Conservation (phyloP, 2,113 vertebrate genomes). For the Trematocara nigrifrons region DNA sequence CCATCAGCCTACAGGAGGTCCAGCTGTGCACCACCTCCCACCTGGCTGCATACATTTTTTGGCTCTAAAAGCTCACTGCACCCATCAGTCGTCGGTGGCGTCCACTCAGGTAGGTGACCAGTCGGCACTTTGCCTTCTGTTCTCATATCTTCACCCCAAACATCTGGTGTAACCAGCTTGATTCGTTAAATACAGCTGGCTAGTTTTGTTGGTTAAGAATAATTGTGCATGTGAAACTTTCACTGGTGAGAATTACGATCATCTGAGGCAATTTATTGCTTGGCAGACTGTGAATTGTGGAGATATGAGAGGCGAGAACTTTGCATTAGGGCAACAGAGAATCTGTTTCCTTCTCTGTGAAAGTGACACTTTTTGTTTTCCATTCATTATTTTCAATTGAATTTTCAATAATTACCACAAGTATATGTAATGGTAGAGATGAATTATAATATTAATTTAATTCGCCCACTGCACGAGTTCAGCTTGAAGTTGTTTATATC, state of each 20-base stretch:
- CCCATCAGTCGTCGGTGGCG: neutral
- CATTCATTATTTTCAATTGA: neutral
- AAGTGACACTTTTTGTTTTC: neutral
- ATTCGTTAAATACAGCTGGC: neutral
- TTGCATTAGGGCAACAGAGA: neutral
- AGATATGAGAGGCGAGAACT: neutral
- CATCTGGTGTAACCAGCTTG: neutral
- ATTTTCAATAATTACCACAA: neutral
- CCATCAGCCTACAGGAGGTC: neutral
- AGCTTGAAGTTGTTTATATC: neutral
- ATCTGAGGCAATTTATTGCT: neutral
- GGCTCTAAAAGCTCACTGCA: neutral
- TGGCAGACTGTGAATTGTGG: neutral
- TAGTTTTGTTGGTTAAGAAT: neutral
- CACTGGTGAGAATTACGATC: neutral
- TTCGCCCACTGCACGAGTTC: neutral
- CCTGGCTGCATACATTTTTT: neutral
- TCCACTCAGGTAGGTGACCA: slow-evolving; percentile 43
- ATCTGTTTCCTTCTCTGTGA: neutral
- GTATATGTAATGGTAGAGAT: neutral
- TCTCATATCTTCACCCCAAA: neutral
- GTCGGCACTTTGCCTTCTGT: neutral
- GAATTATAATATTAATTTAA: neutral
- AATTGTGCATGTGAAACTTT: neutral
- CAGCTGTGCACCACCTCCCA: neutral